Conservation (phyloP, 2,888 invertebrate species). For the Dysmachus trigonus region DNA sequence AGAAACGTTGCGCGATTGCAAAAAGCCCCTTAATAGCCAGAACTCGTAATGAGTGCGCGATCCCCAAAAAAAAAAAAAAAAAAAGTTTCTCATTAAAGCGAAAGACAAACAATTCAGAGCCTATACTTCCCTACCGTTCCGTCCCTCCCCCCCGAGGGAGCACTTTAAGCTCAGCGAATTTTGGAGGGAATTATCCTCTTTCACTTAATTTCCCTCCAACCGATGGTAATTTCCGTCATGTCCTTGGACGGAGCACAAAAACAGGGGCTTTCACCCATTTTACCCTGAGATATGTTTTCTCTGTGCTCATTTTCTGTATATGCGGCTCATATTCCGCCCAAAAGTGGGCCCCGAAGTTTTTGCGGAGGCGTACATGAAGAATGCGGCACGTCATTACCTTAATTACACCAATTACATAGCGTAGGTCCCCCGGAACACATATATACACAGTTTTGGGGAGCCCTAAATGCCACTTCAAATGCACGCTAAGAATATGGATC, state of each 20-base stretch:
- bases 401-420: conserved; percentile 29
- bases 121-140: not conserved
- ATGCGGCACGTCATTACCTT: conserved; percentile 35
- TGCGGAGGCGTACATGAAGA: conserved; percentile 27
- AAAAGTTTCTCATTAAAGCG: not conserved
- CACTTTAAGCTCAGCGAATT: not conserved
- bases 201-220: conserved; percentile 21
- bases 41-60: not conserved
- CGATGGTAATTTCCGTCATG: not conserved
- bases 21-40: not conserved
- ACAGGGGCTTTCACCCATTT: not conserved
- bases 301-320: not conserved
- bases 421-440: not conserved
- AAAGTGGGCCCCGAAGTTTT: conserved; percentile 10
- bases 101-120: not conserved
- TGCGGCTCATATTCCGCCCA: conserved; percentile 8
- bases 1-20: not conserved
- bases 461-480: conserved; percentile 6
- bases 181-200: conserved; percentile 23
- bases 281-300: not conserved
- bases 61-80: not conserved
- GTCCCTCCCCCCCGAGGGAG: not conserved
- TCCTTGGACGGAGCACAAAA: conserved; percentile 8
- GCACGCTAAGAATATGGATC: conserved; percentile 24
- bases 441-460: not conserved